phyloP scores from a whole-genome alignment of 2,797 vertebrate species.

The Sandelia bainsii region DNA sequence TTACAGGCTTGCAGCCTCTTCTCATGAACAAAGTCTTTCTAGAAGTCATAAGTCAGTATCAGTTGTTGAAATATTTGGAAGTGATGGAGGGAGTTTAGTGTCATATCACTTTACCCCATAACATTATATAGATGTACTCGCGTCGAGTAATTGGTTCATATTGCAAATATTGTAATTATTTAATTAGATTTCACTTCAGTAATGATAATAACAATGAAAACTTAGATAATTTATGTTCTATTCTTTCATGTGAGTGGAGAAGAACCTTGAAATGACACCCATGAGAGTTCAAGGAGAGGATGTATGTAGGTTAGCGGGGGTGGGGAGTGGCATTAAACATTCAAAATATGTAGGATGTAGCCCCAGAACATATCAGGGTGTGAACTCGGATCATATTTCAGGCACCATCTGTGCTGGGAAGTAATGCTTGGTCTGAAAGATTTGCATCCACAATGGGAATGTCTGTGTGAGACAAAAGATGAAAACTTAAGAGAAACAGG shows the following conservation, averaged over 20 bases:
- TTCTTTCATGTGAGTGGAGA: constrained; percentile 48
- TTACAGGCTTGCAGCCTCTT: not conserved
- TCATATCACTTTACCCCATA: not conserved
- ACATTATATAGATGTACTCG: constrained; percentile 13
- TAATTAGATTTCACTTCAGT: constrained; percentile 33
- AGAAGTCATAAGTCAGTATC: not conserved
- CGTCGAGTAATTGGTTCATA: constrained; percentile 38
- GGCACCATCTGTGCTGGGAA: constrained; percentile 18
- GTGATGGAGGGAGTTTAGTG: not conserved
- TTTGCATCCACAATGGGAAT: constrained; percentile 48
- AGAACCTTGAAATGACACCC: constrained; percentile 71
- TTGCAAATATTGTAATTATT: constrained; percentile 39
- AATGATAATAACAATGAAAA: constrained; percentile 46
- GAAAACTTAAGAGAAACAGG: constrained; percentile 48
- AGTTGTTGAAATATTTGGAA: not conserved
- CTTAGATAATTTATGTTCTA: constrained; percentile 38
- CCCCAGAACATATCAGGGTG: constrained; percentile 38
- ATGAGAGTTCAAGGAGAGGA: constrained; percentile 68
- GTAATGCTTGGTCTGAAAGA: constrained; percentile 14
- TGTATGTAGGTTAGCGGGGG: constrained; percentile 67
- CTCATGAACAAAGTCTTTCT: not conserved
- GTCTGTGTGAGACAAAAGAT: constrained; percentile 47
- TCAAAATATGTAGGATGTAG: constrained; percentile 57
- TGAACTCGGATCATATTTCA: constrained; percentile 53
- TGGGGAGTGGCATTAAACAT: constrained; percentile 47